Evolutionary conservation across 2,113 vertebrate genomes (phyloP), one percentile per base, ranked within the genome.

Genomic region (Physeter macrocephalus): DNA sequence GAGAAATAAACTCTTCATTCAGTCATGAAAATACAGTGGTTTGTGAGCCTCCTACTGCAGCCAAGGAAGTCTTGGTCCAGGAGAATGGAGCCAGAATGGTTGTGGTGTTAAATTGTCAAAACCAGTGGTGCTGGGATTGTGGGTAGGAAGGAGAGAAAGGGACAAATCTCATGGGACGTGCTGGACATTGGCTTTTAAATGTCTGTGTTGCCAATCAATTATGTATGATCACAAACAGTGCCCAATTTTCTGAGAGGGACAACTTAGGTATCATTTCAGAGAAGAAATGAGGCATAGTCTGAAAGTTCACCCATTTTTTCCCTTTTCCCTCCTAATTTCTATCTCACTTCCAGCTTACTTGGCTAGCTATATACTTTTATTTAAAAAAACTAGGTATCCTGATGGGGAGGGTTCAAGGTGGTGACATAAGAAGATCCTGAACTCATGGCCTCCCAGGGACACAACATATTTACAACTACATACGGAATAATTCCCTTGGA

Each of bases 1-100:
- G 12, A 94, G 86, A 97, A 96, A 97, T 93, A 97, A 97, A 85
- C 75, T 83, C 46, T 90, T 95, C 71, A 67, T 81, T 95, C 36
- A 46, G 43, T 36, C 29, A 77, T 67, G 61, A 88, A 96, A 94
- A 90, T 89, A 89, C 10, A 95, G 66, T 83, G 39, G 49, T 92
- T 94, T 87, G 54, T 81, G 84, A 87, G 12, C 29, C 71, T 89
- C 62, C 36, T 75, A 84, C 66, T 92, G 59, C 9, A 88, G 64
- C 87, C 75, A 90, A 87, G 23, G 34, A 72, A 39, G 20, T 96
- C 64, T 62, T 85, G 21, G 27, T 84, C 46, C 86, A 95, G 61
- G 61, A 91, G 67, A 91, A 54, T 14, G 43, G 49, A 81, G 57
- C 49, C 57, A 80, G 43, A 31, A 83, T 95, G 21, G 8, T 2